Evolutionary conservation across 2,113 vertebrate species (phyloP).

Genomic region (Empidonax alnorum): DNA sequence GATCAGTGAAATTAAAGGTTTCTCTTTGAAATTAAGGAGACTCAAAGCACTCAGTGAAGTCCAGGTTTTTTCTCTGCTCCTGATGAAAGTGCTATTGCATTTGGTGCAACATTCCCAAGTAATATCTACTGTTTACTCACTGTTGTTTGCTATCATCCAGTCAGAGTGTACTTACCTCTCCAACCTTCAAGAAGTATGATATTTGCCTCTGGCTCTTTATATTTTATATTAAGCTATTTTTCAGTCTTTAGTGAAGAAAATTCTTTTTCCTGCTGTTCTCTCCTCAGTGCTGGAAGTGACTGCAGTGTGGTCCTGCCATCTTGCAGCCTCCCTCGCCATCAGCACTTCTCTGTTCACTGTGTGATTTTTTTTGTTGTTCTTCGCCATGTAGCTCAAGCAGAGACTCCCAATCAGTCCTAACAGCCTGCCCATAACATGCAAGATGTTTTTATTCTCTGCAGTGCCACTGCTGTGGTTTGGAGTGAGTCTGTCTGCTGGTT

Average conservation of each 20-base stretch:
- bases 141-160: constrained; percentile 46
- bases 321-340: not conserved
- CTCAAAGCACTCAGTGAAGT: not conserved
- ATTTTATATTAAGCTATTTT: constrained; percentile 72
- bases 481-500: not conserved
- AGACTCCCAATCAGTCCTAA: not conserved
- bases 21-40: not conserved
- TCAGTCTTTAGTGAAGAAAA: constrained; percentile 55
- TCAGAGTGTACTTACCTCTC: constrained; percentile 5
- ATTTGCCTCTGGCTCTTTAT: constrained; percentile 57
- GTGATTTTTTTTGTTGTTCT: not conserved
- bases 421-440: not conserved
- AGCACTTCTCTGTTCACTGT: not conserved
- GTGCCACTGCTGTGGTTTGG: not conserved
- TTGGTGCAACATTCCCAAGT: constrained; percentile 15
- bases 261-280: constrained; percentile 27
- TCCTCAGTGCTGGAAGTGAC: not conserved
- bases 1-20: not conserved
- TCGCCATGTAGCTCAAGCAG: not conserved
- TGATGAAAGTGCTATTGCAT: constrained; percentile 1
- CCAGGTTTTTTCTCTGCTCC: not conserved
- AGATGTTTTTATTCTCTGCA: not conserved
- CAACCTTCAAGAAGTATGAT: constrained; percentile 51
- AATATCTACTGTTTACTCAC: constrained; percentile 57
- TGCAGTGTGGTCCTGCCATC: not conserved